phyloP scores from a whole-genome alignment of 2,113 vertebrate species.

The Poeciliopsis prolifica region DNA sequence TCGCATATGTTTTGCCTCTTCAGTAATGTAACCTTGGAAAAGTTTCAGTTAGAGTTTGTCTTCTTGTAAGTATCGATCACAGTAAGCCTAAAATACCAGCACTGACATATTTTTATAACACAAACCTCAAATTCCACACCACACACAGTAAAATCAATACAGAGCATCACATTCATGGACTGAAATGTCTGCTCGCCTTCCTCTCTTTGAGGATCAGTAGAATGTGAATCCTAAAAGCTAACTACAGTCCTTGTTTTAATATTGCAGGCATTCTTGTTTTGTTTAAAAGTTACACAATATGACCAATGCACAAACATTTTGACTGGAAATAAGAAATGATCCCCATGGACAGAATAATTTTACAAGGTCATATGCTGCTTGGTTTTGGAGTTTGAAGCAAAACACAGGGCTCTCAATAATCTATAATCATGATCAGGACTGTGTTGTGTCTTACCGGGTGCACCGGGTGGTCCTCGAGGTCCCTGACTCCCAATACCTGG shows the following conservation, averaged over 20 bases:
- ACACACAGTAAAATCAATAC: slow-evolving; percentile 60
- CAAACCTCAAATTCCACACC: slow-evolving; percentile 41
- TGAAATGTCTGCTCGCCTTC: slow-evolving; percentile 51
- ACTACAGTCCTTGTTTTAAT: slow-evolving; percentile 40
- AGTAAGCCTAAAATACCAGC: slow-evolving; percentile 54
- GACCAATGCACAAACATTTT: neutral
- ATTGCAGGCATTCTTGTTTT: slow-evolving; percentile 24
- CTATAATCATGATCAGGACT: neutral
- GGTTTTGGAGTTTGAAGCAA: neutral
- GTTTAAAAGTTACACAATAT: neutral
- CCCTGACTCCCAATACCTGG: slow-evolving; percentile 68
- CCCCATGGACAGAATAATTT: neutral
- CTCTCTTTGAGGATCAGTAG: slow-evolving; percentile 37
- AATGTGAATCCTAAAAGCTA: slow-evolving; percentile 42
- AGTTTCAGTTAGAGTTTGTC: slow-evolving; percentile 54
- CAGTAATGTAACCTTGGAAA: slow-evolving; percentile 40
- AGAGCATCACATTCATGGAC: slow-evolving; percentile 61
- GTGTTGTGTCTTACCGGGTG: slow-evolving; percentile 57
- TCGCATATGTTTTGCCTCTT: neutral
- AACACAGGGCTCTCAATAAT: neutral
- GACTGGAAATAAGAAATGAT: slow-evolving; percentile 16
- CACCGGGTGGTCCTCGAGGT: slow-evolving; percentile 67
- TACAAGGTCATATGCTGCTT: neutral
- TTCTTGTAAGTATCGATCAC: slow-evolving; percentile 63
- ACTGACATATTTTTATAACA: slow-evolving; percentile 61